These are phyloP conservation scores for Mamestra configurata DNA, from an alignment of 1,140 invertebrate species.

Conservation along the genomic window DNA sequence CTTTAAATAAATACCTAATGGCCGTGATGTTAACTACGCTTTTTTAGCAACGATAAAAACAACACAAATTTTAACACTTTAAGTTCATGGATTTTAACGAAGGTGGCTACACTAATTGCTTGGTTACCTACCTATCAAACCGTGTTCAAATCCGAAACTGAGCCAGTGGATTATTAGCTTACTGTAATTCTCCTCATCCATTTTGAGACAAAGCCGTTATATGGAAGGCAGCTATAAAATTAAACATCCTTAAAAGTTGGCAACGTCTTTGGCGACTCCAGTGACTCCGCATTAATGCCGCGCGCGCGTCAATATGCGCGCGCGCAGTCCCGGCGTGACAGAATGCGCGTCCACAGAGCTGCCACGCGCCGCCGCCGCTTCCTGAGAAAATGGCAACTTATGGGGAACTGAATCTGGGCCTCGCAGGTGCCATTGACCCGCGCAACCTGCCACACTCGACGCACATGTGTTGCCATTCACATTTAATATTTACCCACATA, in stretches of 20 bases:
- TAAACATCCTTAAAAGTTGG: slow-evolving; percentile 63
- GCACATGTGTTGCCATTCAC: slow-evolving; percentile 75
- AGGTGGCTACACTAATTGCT: slow-evolving; percentile 2
- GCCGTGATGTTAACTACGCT: slow-evolving; percentile 67
- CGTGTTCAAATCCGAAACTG: slow-evolving; percentile 30
- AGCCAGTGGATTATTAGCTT: neutral
- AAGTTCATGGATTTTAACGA: slow-evolving; percentile 61
- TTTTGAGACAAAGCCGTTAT: slow-evolving; percentile 53
- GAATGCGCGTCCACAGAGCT: slow-evolving; percentile 72
- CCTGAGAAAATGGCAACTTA: slow-evolving; percentile 87
- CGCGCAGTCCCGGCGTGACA: slow-evolving; percentile 79
- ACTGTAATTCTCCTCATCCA: slow-evolving; percentile 58
- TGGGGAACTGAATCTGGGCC: slow-evolving; percentile 83
- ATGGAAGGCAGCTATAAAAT: slow-evolving; percentile 65
- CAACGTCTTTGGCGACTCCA: slow-evolving; percentile 57
- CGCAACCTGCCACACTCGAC: slow-evolving; percentile 69
- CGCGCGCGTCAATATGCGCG: slow-evolving; percentile 80
- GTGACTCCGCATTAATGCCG: slow-evolving; percentile 79
- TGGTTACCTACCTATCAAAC: slow-evolving; percentile 8
- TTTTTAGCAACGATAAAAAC: slow-evolving; percentile 72
- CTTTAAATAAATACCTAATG: slow-evolving; percentile 60
- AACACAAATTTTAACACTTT: slow-evolving; percentile 67
- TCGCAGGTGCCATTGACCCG: slow-evolving; percentile 80
- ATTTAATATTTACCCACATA: slow-evolving; percentile 72
- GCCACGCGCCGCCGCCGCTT: slow-evolving; percentile 73